phyloP scores from a whole-genome alignment of 2,113 vertebrate genomes.

The Pipa parva region DNA sequence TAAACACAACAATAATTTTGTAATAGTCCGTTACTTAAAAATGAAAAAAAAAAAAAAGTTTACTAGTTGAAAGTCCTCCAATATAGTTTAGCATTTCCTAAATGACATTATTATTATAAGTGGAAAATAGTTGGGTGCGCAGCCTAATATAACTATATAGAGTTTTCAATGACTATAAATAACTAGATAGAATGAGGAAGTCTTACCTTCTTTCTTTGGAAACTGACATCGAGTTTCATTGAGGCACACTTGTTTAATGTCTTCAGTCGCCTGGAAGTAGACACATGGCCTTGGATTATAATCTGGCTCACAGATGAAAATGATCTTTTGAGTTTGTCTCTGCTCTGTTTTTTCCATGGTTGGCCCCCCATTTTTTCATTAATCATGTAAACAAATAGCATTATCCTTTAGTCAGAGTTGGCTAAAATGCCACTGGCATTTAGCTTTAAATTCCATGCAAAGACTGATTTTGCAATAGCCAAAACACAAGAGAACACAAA shows the following conservation, averaged over 20 bases:
- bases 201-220: slow-evolving; percentile 92
- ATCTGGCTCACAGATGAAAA: slow-evolving; percentile 44
- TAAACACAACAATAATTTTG: too few species aligned
- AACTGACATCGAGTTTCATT: slow-evolving; percentile 96
- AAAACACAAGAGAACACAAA: too few species aligned
- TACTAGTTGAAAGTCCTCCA: too few species aligned
- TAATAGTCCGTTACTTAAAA: too few species aligned
- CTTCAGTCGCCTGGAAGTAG: slow-evolving; percentile 83
- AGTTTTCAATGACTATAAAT: background rate
- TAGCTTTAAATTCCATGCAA: slow-evolving; percentile 6
- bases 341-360: slow-evolving; percentile 34
- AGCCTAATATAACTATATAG: slow-evolving; percentile 21
- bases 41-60: too few species aligned
- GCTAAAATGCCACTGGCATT: slow-evolving; percentile 11
- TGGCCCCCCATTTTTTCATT: slow-evolving; percentile 42
- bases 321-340: slow-evolving; percentile 23
- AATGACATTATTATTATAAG: too few species aligned
- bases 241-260: slow-evolving; percentile 97
- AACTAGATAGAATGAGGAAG: background rate
- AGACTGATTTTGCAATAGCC: slow-evolving; percentile 11
- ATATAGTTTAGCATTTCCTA: too few species aligned
- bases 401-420: background rate
- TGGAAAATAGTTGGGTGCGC: slow-evolving; percentile 44
- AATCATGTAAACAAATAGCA: background rate
- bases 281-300: slow-evolving; percentile 54